Evolutionary conservation across 2,113 vertebrate species (phyloP), one percentile per base, ranked within the genome.

Genomic region (Chroicocephalus ridibundus): DNA sequence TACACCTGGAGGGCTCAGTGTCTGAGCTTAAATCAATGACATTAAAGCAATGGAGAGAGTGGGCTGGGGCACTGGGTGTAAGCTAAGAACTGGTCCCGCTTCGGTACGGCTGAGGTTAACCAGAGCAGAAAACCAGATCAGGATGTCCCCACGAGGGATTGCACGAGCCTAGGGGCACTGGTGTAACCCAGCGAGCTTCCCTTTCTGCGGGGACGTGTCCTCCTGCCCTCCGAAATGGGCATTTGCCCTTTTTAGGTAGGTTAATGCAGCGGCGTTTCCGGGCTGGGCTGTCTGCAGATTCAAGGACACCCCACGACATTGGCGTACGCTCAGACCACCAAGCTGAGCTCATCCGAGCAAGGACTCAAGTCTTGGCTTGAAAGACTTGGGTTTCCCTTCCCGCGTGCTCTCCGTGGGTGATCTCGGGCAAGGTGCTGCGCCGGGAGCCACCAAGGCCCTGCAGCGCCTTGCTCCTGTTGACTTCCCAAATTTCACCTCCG

Each of bases 361-460:
- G 47, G 57, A 49, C 10, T n/a, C 51, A 1, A 6, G n/a, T 32
- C 66, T 46, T 65, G 88, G 40, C 44, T 66, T 51, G 24, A 47
- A 47, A 27, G 10, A 38, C 29, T 40, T 61, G 55, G 22, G 5
- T 66, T 74, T 52, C 46, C 4, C 1, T 31, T n/a, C 34, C 27
- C 1, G 0, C 0, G 0, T 32, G 54, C n/a, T 49, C 68, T 9
- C 10, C 0, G 0, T n/a, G 79, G 54, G n/a, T 64, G 65, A 47
- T 21, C 29, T 65, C 20, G 74, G 34, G 40, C n/a, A 68, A 72
- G 21, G 65, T 32, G 44, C 40, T 75, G 74, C 6, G 2, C 64
- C 1, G 2, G 77, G 36, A 72, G 34, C 46, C 55, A 14, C 2
- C 8, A 15, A 15, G 0, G 2, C 38, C n/a, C 74, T 25, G 29